A percentile compares a stretch with the other conserved stretches of the same genome.
Evolutionary conservation across 2,113 vertebrate species (phyloP).

Genomic region (Coregonus clupeaformis): DNA sequence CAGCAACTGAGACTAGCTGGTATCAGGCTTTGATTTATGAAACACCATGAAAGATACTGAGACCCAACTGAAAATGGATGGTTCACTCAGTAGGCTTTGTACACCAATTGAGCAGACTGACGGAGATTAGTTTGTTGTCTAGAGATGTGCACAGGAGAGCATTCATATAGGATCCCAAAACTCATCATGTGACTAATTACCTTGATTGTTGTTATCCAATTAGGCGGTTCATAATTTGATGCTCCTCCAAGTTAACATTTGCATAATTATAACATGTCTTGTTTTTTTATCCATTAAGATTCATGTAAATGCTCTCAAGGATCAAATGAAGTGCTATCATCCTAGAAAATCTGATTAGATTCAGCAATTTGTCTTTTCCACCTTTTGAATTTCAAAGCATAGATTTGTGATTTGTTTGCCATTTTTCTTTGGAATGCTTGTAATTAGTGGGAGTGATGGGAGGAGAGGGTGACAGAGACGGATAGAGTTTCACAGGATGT

Average conservation of each 20-base stretch:
- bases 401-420: neutral
- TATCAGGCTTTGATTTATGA: neutral
- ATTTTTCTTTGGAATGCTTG: neutral
- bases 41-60: neutral
- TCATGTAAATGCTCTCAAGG: conserved; percentile 6
- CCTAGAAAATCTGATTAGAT: neutral
- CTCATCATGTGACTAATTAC: neutral
- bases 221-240: conserved; percentile 19
- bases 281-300: neutral
- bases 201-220: conserved; percentile 23
- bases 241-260: conserved; percentile 13
- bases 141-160: neutral
- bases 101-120: neutral
- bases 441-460: neutral
- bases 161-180: conserved; percentile 1
- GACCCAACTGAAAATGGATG: neutral
- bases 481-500: neutral
- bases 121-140: neutral
- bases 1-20: neutral
- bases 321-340: neutral
- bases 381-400: neutral
- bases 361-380: neutral
- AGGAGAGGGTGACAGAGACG: neutral
- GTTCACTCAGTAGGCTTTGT: neutral
- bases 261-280: neutral